Evolutionary conservation across 1,140 invertebrate genomes (phyloP).

Genomic region (Trichonephila inaurata): DNA sequence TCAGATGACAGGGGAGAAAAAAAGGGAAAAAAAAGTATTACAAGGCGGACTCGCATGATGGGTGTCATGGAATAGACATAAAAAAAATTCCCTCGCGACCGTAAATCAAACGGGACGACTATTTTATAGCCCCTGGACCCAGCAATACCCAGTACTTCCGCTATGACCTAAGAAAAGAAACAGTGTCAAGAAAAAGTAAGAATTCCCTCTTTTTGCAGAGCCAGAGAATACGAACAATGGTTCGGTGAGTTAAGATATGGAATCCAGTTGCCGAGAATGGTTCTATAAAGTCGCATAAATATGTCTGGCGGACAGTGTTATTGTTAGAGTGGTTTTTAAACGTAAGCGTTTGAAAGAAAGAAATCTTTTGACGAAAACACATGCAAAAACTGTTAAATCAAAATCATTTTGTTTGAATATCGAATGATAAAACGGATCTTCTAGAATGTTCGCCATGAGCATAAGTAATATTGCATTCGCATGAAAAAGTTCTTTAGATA

Average conservation of each 20-base stretch:
- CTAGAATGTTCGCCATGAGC: too few relatives aligned
- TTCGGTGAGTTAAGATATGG: constrained; percentile 61
- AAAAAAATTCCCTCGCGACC: constrained; percentile 63
- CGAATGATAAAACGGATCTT: too few relatives aligned
- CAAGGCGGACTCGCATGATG: constrained; percentile 5
- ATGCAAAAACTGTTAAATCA: too few relatives aligned
- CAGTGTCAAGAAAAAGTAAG: constrained; percentile 52
- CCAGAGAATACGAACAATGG: constrained; percentile 72
- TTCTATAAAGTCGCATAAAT: constrained; percentile 65
- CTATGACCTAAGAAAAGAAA: constrained; percentile 50
- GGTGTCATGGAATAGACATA: constrained; percentile 75
- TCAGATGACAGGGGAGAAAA: background rate
- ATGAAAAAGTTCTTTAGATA: too few relatives aligned
- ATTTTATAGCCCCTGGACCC: constrained; percentile 69
- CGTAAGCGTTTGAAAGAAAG: background rate
- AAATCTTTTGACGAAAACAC: too few relatives aligned
- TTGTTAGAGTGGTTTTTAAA: background rate
- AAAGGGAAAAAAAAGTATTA: constrained; percentile 3
- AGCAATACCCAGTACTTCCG: constrained; percentile 70
- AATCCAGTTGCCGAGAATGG: constrained; percentile 47
- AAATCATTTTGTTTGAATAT: too few relatives aligned
- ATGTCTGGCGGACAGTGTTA: background rate
- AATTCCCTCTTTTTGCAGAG: background rate
- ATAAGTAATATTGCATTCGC: too few relatives aligned
- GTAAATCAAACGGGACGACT: constrained; percentile 73